Percentiles rank a stretch among this genome's conserved stretches.
phyloP scores from a whole-genome alignment of 1,140 invertebrate genomes.

The Brachionus sp. region DNA sequence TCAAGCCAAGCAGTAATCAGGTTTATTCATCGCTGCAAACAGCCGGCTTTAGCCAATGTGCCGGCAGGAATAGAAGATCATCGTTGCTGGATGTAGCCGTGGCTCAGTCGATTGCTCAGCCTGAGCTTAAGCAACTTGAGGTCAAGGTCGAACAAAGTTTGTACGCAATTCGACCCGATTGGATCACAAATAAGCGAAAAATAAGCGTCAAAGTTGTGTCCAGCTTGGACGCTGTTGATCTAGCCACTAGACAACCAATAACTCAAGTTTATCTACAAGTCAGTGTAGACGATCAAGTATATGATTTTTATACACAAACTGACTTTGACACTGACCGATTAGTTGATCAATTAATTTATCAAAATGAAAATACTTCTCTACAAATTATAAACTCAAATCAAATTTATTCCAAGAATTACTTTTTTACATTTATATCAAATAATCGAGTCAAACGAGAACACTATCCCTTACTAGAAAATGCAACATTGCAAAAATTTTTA shows the following conservation, averaged over 20 bases:
- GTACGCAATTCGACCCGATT: conserved; percentile 10
- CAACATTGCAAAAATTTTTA: not conserved
- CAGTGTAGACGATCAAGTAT: not conserved
- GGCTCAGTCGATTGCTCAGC: not conserved
- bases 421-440: conserved; percentile 31
- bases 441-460: not conserved
- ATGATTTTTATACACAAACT: conserved; percentile 38
- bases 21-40: not conserved
- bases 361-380: conserved; percentile 28
- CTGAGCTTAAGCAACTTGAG: not conserved
- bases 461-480: not conserved
- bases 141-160: not conserved
- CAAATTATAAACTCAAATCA: conserved; percentile 2
- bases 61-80: not conserved
- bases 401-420: conserved; percentile 40
- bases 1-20: not conserved
- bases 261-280: conserved; percentile 40
- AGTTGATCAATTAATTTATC: conserved; percentile 23
- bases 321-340: conserved; percentile 22
- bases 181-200: not conserved
- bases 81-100: conserved; percentile 30
- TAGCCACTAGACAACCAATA: not conserved
- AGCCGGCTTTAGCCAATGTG: not conserved
- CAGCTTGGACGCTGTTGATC: not conserved
- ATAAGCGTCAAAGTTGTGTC: not conserved